Evolutionary conservation across 1,140 invertebrate genomes (phyloP), one percentile per base, ranked within the genome.

Genomic region (Idris sp.): DNA sequence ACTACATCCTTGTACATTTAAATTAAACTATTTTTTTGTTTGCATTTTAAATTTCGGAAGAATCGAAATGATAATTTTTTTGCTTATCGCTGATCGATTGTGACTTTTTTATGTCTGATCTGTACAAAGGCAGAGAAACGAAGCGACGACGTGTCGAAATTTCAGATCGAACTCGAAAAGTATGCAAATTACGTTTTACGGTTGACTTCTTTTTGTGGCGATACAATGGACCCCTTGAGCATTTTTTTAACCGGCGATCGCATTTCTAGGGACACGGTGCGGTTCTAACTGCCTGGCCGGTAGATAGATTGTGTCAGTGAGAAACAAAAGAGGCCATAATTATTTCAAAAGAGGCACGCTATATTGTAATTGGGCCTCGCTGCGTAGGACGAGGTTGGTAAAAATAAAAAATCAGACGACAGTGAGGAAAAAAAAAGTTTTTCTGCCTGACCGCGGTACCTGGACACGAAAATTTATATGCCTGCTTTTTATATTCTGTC

Each of bases 71-170:
- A 46, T 48, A 16, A 41, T 65, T 30, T 38, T 43, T 18, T 25
- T 22, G n/a, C 43, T 68, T 68, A 56, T 68, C 65, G 30, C 4
- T 38, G 46, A 61, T 59, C 46, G 36, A 61, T 59, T 9, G 40
- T 46, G 44, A 26, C 35, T 44, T 61, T 46, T 72, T 62, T 62
- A 41, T 26, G 58, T 62, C 35, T 38, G 68, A 0, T 35, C 44
- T n/a, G 43, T 28, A 56, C 68, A 72, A 62, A 72, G 35, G 48
- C 46, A 11, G 26, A 10, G 28, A 9, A 64, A 4, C 26, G 53
- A 36, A 61, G 67, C 68, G 68, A 72, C 68, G 68, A 72, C 68
- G 68, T 72, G 68, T 72, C 68, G 68, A 72, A 72, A 72, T 72
- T 62, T 56, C 43, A 49, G 58, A 72, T 72, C 54, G 62, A 41